Base-by-base conservation (phyloP, 2,113 vertebrate genomes). In the Oophaga pumilio region DNA sequence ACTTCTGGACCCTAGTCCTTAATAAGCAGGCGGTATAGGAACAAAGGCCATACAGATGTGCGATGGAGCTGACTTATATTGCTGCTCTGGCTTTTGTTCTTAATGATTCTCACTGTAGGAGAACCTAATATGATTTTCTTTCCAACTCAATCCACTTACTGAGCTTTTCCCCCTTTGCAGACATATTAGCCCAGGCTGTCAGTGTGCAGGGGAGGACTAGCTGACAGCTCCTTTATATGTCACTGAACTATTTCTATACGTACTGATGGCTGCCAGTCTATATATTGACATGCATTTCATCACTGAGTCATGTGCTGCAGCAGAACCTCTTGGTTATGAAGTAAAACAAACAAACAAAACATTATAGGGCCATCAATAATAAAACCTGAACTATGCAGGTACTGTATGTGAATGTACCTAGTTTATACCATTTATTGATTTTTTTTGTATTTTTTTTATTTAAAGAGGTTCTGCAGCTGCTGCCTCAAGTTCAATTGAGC, bases 391-490 rank as follows among this genome's bases (percentile, higher is more conserved):
- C 33, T 43, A 43, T 43, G 33, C 60, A 13, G 15, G 13, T 15
- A n/a, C n/a, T n/a, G n/a, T n/a, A 60, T 60, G 53, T 80, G 12
- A 56, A 56, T 9, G 5, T 56, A 56, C 9, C 8, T 56, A 56
- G 12, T 56, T 56, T 56, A 9, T 56, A 56, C 53, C 53, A 26
- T 57, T 52, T 57, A 12, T 12, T 2, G 33, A 43, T 43, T 43
- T 33, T 33, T 43, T 43, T 43, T 43, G 33, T 43, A 43, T 43
- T 43, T 43, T 4, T 43, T 43, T 43, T 43, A 22, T 15, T 33
- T 14, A 59, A 85, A 85, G 84, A 85, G 71, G 71, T 85, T 85
- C 71, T 76, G 84, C 84, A 85, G 84, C 71, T 59, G 71, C 49
- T n/a, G 12, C 26, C 26, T 26, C 9, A 69, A 69, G 66, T 26